phyloP scores from a whole-genome alignment of 1,140 invertebrate species.

The Parasteatoda tepidariorum region DNA sequence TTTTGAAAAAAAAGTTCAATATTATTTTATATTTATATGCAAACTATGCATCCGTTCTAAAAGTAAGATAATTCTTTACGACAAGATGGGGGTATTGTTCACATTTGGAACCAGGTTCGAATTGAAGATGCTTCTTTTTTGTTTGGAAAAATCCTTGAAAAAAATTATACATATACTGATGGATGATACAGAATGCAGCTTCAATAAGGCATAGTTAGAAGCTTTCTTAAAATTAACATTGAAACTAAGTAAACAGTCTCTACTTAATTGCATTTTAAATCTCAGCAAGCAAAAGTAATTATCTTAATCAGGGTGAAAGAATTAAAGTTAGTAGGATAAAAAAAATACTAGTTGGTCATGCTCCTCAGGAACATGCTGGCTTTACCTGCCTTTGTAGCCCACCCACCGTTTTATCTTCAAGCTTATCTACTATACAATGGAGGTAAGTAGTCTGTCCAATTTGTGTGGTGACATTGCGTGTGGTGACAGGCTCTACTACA shows the following conservation, averaged over 20 bases:
- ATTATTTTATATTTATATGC: too few relatives aligned
- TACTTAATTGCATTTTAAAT: background rate
- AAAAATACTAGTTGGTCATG: background rate
- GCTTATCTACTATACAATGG: slow-evolving; percentile 83
- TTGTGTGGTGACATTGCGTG: slow-evolving; percentile 63
- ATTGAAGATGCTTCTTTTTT: too few relatives aligned
- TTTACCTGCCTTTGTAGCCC: slow-evolving; percentile 52
- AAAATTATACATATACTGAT: too few relatives aligned
- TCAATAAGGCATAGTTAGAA: too few relatives aligned
- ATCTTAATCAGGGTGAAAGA: background rate
- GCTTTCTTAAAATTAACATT: background rate
- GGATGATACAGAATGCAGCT: too few relatives aligned
- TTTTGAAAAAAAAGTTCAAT: too few relatives aligned
- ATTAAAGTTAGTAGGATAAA: background rate
- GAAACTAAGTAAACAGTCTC: background rate
- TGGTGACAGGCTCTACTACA: slow-evolving; percentile 48
- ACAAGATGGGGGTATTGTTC: too few relatives aligned
- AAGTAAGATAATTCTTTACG: too few relatives aligned
- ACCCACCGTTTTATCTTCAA: slow-evolving; percentile 89
- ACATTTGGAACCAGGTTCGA: too few relatives aligned
- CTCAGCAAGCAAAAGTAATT: background rate
- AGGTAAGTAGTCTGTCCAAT: slow-evolving; percentile 70
- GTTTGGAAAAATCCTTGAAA: too few relatives aligned
- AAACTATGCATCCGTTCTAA: too few relatives aligned
- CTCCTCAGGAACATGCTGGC: slow-evolving; percentile 54